Evolutionary conservation across 2,113 vertebrate genomes (phyloP).

Genomic region (Mystacornis crossleyi): DNA sequence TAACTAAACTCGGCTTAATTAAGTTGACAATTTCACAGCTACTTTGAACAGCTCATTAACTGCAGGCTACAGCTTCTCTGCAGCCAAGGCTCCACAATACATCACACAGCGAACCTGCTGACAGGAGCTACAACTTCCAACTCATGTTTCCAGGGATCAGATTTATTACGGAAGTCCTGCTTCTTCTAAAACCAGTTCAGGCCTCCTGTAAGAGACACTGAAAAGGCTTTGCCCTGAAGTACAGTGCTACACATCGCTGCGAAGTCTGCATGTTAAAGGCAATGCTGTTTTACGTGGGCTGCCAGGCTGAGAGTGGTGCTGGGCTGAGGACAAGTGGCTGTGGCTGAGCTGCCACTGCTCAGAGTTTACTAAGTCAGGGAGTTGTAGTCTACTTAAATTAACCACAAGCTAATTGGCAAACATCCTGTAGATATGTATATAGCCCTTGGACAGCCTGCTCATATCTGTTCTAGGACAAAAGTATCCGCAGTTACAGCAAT

Average conservation of each 20-base stretch:
- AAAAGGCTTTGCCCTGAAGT: not conserved
- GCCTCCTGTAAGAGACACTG: not conserved
- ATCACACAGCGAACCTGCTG: slow-evolving; percentile 45
- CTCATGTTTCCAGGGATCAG: not conserved
- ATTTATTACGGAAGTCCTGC: slow-evolving; percentile 30
- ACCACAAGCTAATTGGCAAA: not conserved
- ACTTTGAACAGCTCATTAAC: slow-evolving; percentile 59
- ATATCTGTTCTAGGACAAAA: not conserved
- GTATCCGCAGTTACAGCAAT: not conserved
- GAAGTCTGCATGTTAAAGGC: not conserved
- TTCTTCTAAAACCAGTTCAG: not conserved
- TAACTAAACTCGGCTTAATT: slow-evolving; percentile 58
- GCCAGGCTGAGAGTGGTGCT: not conserved
- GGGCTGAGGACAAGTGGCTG: not conserved
- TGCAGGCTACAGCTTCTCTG: slow-evolving; percentile 18
- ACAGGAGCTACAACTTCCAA: slow-evolving; percentile 31
- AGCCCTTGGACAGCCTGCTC: not conserved
- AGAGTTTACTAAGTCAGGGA: not conserved
- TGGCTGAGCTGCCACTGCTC: not conserved
- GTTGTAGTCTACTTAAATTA: not conserved
- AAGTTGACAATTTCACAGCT: slow-evolving; percentile 56
- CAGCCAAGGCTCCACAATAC: slow-evolving; percentile 35
- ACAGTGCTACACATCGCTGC: not conserved
- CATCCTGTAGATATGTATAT: not conserved
- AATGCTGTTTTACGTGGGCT: not conserved